These are phyloP conservation scores for Crossaster papposus DNA, from an alignment of 53 echinoderm and acorn worm species.

Conservation along the genomic window DNA sequence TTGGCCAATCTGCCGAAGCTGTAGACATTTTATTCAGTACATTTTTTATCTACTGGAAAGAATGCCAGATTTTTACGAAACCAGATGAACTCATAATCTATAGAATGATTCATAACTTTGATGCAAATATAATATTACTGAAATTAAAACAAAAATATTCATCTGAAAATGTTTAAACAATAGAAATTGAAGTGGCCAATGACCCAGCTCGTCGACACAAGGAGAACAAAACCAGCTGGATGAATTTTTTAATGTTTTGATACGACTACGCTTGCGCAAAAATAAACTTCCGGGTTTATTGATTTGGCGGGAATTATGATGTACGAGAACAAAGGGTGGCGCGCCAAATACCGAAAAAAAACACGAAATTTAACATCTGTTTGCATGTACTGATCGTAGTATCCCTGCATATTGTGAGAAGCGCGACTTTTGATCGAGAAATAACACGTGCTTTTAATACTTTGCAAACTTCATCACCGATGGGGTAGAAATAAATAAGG, in stretches of 20 bases:
- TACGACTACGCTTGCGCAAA: constrained; percentile 53
- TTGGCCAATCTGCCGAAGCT: constrained; percentile 12
- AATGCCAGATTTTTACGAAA: background rate
- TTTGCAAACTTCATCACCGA: too few species aligned
- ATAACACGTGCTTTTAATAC: too few species aligned
- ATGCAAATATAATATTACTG: background rate
- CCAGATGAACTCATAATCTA: background rate
- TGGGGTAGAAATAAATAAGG: too few species aligned
- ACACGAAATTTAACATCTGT: background rate
- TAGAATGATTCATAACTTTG: background rate
- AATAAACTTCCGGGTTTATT: constrained; percentile 59
- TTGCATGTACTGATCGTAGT: background rate
- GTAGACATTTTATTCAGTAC: background rate
- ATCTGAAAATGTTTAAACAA: background rate
- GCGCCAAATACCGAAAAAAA: background rate
- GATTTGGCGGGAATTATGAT: constrained; percentile 57
- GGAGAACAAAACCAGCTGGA: constrained; percentile 60
- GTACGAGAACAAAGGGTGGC: background rate
- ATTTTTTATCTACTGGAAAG: background rate
- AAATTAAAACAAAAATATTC: background rate
- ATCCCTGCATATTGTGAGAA: background rate
- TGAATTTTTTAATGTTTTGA: constrained; percentile 48
- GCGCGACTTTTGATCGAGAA: background rate
- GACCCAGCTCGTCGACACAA: constrained; percentile 7
- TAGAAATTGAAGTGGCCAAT: constrained; percentile 32